Evolutionary conservation across 2,888 invertebrate genomes (phyloP), one percentile per base, ranked within the genome.

Genomic region (Trachelus stipa): DNA sequence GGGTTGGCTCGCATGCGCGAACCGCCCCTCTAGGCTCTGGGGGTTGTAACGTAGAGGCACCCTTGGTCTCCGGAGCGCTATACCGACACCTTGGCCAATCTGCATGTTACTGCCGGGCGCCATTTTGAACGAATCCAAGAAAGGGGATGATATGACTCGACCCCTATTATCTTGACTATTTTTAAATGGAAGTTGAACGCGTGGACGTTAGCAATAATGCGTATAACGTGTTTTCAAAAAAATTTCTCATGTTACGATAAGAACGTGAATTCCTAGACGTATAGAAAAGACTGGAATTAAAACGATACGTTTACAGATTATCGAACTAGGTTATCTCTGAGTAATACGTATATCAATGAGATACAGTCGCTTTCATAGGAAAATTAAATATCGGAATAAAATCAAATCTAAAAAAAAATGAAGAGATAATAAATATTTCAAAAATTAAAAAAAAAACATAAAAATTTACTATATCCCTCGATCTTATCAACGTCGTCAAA

Each of bases 51-150:
- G 81, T 86, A 83, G 80, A 84, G 84, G 84, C 81, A 85, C 87
- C 86, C 85, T 84, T 84, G 15, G 15, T 6, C 40, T 40, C 40
- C 40, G 15, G 40, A 40, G 40, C 40, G 40, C 40, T 15, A 15
- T 15, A 81, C 85, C 85, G 87, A 86, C 87, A 88, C 87, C 87
- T 87, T 80, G 88, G 85, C 90, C 90, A 91, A 91, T 91, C 91
- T 91, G 91, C 91, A 91, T 91, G 91, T 83, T 81, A 85, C 82
- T 80, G 83, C 81, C 84, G 80, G 73, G 40, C 90, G 90, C 91
- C 91, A 90, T 91, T 91, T 91, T 90, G 87, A 83, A 83, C 77
- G 37, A 71, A 84, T 90, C 88, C 88, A 89, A 88, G 15, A 69
- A 69, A 40, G 40, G 40, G 40, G 40, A 40, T 40, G 40, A 40